phyloP scores from a whole-genome alignment of 2,113 vertebrate species.

The Xenopus tropicalis region DNA sequence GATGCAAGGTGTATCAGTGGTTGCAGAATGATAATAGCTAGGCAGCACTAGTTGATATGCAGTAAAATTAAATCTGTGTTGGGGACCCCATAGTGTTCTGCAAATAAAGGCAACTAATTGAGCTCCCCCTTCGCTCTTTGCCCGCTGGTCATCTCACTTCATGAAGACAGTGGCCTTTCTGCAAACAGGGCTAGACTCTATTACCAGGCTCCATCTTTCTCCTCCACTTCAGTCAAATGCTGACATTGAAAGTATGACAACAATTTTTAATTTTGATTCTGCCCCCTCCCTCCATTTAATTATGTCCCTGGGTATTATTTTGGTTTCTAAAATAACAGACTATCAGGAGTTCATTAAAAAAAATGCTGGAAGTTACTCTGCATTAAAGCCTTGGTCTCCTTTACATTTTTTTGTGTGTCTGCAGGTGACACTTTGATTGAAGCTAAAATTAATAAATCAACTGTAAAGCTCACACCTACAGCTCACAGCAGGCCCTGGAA shows the following conservation, averaged over 20 bases:
- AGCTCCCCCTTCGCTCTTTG: slow-evolving; percentile 51
- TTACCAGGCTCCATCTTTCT: slow-evolving; percentile 43
- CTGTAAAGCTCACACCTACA: slow-evolving; percentile 78
- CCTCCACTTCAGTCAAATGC: slow-evolving; percentile 56
- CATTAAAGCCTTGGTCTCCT: slow-evolving; percentile 58
- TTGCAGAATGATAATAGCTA: no score
- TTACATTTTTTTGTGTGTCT: slow-evolving; percentile 77
- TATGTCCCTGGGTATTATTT: slow-evolving; percentile 62
- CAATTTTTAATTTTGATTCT: slow-evolving; percentile 72
- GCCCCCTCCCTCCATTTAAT: slow-evolving; percentile 48
- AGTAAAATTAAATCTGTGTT: slow-evolving; percentile 24
- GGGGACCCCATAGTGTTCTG: slow-evolving; percentile 74
- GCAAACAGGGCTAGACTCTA: no score
- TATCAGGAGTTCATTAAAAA: slow-evolving; percentile 3
- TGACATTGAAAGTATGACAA: slow-evolving; percentile 78
- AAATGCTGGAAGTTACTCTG: slow-evolving; percentile 60
- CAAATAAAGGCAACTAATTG: slow-evolving; percentile 79
- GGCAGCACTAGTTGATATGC: no score
- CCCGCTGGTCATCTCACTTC: no score
- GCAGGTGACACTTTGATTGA: slow-evolving; percentile 84
- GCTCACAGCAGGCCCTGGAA: slow-evolving; percentile 77
- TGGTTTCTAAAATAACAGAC: slow-evolving; percentile 48
- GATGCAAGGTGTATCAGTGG: no score
- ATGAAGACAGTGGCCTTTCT: no score
- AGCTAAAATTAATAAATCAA: slow-evolving; percentile 84